Percentiles rank a stretch among this genome's conserved stretches.
phyloP scores from a whole-genome alignment of 2,113 vertebrate species.

The Neopipo cinnamomea region DNA sequence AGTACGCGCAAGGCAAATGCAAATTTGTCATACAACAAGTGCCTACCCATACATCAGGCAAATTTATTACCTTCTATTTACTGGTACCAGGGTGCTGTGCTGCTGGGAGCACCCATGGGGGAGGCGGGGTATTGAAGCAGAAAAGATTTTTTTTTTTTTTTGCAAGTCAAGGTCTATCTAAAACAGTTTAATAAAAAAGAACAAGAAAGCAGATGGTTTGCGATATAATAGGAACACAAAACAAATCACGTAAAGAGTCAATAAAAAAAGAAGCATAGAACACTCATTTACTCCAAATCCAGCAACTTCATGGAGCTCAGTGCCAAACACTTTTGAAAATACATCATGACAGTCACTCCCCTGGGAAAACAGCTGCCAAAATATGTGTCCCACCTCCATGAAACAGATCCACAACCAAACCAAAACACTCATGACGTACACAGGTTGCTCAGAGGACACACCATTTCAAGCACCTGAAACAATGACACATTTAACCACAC shows the following conservation, averaged over 20 bases:
- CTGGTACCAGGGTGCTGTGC: background rate
- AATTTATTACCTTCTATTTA: background rate
- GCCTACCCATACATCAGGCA: background rate
- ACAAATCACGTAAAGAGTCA: background rate
- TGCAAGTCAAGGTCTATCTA: background rate
- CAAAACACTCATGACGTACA: background rate
- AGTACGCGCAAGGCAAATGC: background rate
- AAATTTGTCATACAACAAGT: background rate
- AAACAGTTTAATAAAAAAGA: background rate
- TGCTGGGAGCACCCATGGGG: background rate
- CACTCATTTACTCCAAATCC: background rate
- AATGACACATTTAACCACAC: background rate
- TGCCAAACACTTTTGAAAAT: background rate
- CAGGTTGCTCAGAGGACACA: background rate
- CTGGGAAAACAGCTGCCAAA: background rate
- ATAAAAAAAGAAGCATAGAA: accelerated
- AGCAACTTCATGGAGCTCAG: background rate
- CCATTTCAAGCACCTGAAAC: background rate
- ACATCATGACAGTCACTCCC: background rate
- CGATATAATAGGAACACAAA: background rate
- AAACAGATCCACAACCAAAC: background rate
- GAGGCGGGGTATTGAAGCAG: background rate
- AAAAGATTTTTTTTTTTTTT: background rate
- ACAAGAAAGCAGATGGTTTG: background rate
- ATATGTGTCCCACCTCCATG: background rate